Evolutionary conservation across 1,140 invertebrate genomes (phyloP).

Genomic region (Leptinotarsa texana): DNA sequence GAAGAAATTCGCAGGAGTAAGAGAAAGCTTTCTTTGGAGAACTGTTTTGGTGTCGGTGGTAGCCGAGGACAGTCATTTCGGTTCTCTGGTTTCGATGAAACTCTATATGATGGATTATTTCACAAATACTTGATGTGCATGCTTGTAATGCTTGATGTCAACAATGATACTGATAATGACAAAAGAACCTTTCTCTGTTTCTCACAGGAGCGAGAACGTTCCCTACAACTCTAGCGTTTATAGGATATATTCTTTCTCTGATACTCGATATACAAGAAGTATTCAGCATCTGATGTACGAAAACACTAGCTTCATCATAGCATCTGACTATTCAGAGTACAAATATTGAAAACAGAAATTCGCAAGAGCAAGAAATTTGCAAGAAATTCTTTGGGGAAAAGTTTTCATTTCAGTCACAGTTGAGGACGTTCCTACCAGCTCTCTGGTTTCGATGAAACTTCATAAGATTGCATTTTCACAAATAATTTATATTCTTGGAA

Average conservation of each 20-base stretch:
- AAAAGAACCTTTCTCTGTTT: background rate
- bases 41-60: background rate
- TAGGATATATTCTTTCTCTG: background rate
- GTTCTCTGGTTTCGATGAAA: background rate
- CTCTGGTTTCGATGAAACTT: background rate
- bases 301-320: too few relatives aligned
- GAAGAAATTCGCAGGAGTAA: constrained; percentile 39
- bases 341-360: constrained; percentile 44
- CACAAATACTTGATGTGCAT: background rate
- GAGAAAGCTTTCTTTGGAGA: constrained; percentile 41
- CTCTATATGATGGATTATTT: background rate
- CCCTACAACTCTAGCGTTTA: background rate
- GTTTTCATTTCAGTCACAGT: background rate
- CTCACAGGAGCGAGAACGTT: background rate
- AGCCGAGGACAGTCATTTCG: background rate
- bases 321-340: background rate
- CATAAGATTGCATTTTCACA: background rate
- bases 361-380: constrained; percentile 22
- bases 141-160: background rate
- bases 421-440: background rate
- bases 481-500: background rate
- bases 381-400: too few relatives aligned
- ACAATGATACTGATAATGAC: background rate
- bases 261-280: too few relatives aligned
- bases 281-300: too few relatives aligned